Evolutionary conservation across 2,797 vertebrate species (phyloP), one percentile per base, ranked within the genome.

Genomic region (Poecilia wingei): DNA sequence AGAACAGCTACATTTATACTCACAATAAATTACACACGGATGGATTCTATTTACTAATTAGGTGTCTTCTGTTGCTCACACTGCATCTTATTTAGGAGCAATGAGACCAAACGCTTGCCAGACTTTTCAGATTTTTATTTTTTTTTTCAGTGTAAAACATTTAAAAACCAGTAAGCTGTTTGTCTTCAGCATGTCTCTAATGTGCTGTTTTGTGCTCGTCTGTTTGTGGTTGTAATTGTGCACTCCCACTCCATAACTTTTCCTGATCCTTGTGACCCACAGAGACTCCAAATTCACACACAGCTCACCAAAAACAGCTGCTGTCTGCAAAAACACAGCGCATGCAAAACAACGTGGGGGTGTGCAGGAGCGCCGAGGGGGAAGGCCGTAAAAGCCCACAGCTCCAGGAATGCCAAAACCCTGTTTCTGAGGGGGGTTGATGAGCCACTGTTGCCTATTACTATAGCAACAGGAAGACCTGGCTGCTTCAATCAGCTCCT

Each of bases 401-500:
- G 86, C 85, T 91, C 88, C 84, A 88, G 83, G 79, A 84, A 78
- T 87, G 89, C 86, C 88, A 92, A 94, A 88, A 94, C 90, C 89
- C 91, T 90, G 84, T 87, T 91, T 91, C 91, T 64, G 59, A 88
- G 82, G 77, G 69, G 90, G 88, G 20, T 51, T 45, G 68, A 70
- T 84, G 86, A 85, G 87, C 84, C 82, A 85, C 83, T 91, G 90
- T 94, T 95, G 92, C 91, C 92, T 95, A 94, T 95, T 91, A 89
- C 95, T 94, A 95, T 96, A 93, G 95, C 95, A 96, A 95, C 95
- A 95, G 91, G 91, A 90, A 94, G 92, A 94, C 87, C 85, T 92
- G 88, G 92, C 90, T 94, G 90, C 92, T 92, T 92, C 90, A 91
- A 93, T 93, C 92, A 90, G 91, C 85, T 83, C 90, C 87, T 86